Conservation (phyloP, 1,140 invertebrate genomes). For the Callitettix versicolor region DNA sequence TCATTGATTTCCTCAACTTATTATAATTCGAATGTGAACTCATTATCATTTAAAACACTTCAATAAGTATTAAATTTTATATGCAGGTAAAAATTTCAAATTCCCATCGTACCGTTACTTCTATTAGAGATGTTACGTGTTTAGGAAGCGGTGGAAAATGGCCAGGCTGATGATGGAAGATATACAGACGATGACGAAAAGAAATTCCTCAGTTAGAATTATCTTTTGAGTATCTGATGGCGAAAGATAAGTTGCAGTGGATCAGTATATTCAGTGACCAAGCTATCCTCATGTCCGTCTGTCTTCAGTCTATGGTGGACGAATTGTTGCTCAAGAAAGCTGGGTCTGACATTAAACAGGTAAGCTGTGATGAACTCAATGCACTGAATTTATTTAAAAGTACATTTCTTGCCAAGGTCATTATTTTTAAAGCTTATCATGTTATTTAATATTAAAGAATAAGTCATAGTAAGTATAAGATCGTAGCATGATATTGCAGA, state of each 20-base stretch:
- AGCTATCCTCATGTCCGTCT: constrained; percentile 90
- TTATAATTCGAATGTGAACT: too few species aligned
- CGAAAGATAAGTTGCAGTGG: constrained; percentile 87
- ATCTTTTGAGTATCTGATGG: constrained; percentile 91
- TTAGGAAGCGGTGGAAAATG: too few species aligned
- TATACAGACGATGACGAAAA: constrained; percentile 13
- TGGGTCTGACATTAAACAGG: constrained; percentile 36
- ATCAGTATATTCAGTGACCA: constrained; percentile 81
- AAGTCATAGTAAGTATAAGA: too few species aligned
- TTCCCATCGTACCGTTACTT: too few species aligned
- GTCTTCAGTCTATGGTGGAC: constrained; percentile 89
- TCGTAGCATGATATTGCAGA: too few species aligned
- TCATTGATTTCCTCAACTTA: too few species aligned
- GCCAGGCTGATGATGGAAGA: constrained; percentile 14
- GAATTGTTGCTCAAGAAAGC: constrained; percentile 78
- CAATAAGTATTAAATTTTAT: too few species aligned
- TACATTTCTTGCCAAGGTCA: too few species aligned
- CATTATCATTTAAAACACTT: too few species aligned
- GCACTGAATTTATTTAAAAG: too few species aligned
- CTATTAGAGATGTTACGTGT: too few species aligned
- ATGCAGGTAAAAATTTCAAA: too few species aligned
- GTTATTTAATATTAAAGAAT: constrained; percentile 18
- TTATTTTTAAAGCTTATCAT: neutral
- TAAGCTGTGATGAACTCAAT: constrained; percentile 16
- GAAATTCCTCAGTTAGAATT: constrained; percentile 51